phyloP scores from a whole-genome alignment of 2,113 vertebrate species.

The Corythaixoides concolor region DNA sequence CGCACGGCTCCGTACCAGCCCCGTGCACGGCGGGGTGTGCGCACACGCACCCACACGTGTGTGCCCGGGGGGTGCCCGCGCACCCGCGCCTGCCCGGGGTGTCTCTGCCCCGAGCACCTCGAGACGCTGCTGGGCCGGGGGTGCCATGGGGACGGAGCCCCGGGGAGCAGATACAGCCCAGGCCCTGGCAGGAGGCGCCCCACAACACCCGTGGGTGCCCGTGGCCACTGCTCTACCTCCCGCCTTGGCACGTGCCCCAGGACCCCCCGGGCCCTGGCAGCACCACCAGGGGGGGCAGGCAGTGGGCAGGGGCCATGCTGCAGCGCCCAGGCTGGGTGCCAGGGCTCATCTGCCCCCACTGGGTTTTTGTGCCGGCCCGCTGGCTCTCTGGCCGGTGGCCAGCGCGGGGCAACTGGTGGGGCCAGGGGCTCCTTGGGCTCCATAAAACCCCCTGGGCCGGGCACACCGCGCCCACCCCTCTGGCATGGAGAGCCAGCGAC shows the following conservation, averaged over 20 bases:
- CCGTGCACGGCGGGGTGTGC: too few relatives aligned
- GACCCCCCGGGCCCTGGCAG: too few relatives aligned
- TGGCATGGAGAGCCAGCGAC: constrained; percentile 76
- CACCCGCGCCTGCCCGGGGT: accelerated
- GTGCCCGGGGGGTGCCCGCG: too few relatives aligned
- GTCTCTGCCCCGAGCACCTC: background rate
- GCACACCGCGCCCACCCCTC: background rate
- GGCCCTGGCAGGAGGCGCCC: too few relatives aligned
- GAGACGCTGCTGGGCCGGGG: background rate
- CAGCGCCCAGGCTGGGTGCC: background rate
- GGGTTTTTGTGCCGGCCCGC: background rate
- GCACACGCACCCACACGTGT: too few relatives aligned
- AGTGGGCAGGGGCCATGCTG: background rate
- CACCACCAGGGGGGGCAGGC: accelerated
- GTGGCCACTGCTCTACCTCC: accelerated
- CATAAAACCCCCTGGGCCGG: background rate
- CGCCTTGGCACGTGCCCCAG: too few relatives aligned
- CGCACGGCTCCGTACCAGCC: too few relatives aligned
- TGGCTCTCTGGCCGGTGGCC: background rate
- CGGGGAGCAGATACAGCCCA: accelerated
- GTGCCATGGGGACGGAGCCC: accelerated
- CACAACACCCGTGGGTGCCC: background rate
- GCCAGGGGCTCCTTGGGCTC: accelerated
- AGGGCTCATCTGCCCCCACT: background rate
- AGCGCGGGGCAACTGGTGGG: accelerated